Conservation (phyloP, 2,113 vertebrate genomes). For the Barbus barbus region DNA sequence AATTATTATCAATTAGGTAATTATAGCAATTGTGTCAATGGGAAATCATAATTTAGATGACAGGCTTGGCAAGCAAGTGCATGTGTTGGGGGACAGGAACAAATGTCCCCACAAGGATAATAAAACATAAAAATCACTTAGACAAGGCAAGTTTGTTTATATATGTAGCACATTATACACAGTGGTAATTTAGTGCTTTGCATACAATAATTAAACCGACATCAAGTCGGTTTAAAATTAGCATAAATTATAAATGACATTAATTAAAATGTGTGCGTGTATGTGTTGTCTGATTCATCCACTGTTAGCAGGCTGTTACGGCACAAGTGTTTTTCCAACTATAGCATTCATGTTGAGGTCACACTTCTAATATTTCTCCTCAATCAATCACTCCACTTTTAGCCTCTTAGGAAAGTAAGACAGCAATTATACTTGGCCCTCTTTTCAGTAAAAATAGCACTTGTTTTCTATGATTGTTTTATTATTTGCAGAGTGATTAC, state of each 20-base stretch:
- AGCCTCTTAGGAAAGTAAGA: constrained; percentile 16
- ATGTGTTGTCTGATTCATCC: background rate
- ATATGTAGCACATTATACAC: background rate
- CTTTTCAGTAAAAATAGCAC: constrained; percentile 10
- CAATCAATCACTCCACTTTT: constrained; percentile 13
- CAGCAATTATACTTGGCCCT: constrained; percentile 9
- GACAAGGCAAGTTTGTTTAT: background rate
- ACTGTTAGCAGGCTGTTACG: background rate
- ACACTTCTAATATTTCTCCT: background rate
- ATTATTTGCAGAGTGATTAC: constrained; percentile 18
- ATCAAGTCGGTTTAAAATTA: constrained; percentile 3
- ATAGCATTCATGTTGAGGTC: background rate
- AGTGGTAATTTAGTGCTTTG: background rate
- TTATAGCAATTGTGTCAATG: constrained; percentile 2
- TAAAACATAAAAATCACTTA: background rate
- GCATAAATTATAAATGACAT: background rate
- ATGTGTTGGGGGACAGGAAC: background rate
- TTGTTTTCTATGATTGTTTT: constrained; percentile 14
- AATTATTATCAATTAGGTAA: constrained; percentile 22
- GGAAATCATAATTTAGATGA: background rate
- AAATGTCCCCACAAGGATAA: background rate
- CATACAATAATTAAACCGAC: background rate
- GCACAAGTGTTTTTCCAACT: background rate
- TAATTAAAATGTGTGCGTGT: background rate
- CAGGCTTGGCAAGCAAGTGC: background rate